Percentiles rank a stretch among this genome's conserved stretches.
These are phyloP conservation scores for Drosophila cognata DNA, from an alignment of 2,888 invertebrate species.

Conservation along the genomic window DNA sequence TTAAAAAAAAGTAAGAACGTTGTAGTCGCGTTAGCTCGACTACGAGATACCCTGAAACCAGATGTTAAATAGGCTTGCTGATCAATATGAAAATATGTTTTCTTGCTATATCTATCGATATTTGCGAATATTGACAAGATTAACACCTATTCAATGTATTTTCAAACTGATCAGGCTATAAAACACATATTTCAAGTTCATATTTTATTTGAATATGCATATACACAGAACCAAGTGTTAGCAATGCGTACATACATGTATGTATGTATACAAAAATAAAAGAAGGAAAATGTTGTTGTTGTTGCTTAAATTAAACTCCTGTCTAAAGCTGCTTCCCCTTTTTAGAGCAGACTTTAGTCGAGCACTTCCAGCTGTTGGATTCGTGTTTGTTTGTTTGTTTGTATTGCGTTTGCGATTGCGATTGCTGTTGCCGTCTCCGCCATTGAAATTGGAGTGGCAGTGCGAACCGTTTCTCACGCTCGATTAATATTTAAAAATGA, in stretches of 20 bases:
- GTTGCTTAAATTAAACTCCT: background rate
- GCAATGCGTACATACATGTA: background rate
- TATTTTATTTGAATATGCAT: background rate
- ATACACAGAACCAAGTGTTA: background rate
- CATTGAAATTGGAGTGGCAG: constrained; percentile 35
- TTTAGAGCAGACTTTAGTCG: constrained; percentile 2
- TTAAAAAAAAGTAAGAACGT: background rate
- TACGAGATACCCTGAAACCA: background rate
- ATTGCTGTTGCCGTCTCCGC: constrained; percentile 2
- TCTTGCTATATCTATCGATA: background rate
- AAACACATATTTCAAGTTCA: no score
- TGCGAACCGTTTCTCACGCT: constrained; percentile 55
- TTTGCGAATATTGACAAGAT: background rate
- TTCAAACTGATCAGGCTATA: no score
- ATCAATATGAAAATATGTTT: background rate
- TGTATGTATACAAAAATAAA: background rate
- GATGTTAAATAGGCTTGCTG: background rate
- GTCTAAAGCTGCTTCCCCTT: background rate
- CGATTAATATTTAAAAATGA: constrained; percentile 67
- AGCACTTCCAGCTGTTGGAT: background rate
- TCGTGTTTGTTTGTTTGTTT: constrained; percentile 24
- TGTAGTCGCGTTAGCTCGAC: background rate
- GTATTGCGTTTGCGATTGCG: constrained; percentile 2
- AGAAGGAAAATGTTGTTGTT: no score
- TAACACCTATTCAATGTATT: background rate